phyloP scores from a whole-genome alignment of 2,797 vertebrate species.

The Squalus acanthias region DNA sequence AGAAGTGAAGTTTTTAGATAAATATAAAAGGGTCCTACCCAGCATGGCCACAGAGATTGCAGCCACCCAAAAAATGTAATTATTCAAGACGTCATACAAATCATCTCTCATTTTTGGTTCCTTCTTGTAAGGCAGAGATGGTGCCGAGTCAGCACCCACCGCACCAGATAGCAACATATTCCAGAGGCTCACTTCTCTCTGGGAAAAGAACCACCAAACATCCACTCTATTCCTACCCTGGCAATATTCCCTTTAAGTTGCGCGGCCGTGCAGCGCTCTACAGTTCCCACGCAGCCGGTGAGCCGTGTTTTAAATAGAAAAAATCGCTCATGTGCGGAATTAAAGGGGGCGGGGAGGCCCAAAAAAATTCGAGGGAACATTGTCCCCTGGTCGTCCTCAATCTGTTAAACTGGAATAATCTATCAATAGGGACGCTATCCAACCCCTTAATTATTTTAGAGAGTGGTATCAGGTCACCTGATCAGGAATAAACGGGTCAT shows the following conservation, averaged over 20 bases:
- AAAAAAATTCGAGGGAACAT: no score
- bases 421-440: not conserved
- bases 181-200: not conserved
- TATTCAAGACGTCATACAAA: not conserved
- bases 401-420: not conserved
- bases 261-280: no score
- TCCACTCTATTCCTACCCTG: not conserved
- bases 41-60: not conserved
- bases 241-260: not conserved
- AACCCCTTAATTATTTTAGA: not conserved
- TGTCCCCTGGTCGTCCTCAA: not conserved
- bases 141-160: not conserved
- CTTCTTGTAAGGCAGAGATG: not conserved
- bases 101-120: not conserved
- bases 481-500: no score
- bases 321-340: no score
- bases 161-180: not conserved
- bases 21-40: not conserved
- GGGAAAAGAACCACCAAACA: not conserved
- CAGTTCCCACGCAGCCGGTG: no score
- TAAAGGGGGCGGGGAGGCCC: no score
- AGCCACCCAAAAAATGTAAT: not conserved
- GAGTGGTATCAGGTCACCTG: not conserved
- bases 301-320: no score
- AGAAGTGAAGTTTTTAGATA: not conserved